Evolutionary conservation across 2,888 invertebrate species (phyloP).

Genomic region (Leptinotarsa rubiginosa): DNA sequence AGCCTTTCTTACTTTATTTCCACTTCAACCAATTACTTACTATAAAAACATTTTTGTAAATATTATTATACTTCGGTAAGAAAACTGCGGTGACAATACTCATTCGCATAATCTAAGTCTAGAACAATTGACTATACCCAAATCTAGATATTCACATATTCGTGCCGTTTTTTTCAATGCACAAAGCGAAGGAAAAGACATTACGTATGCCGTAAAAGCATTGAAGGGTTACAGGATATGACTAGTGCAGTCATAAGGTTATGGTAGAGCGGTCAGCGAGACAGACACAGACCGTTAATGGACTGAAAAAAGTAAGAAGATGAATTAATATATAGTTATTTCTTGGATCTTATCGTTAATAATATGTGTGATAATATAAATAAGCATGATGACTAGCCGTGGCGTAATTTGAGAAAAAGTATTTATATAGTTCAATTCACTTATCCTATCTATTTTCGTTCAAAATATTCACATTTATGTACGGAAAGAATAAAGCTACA

Average conservation of each 20-base stretch:
- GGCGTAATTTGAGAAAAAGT: neutral
- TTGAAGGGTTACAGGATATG: conserved; percentile 65
- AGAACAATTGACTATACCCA: conserved; percentile 17
- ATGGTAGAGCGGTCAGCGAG: conserved; percentile 58
- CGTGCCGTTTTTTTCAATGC: conserved; percentile 18
- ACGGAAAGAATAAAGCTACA: too few relatives aligned
- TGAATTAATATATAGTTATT: conserved; percentile 45
- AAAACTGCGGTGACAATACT: too few relatives aligned
- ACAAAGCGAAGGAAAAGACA: conserved; percentile 36
- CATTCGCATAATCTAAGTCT: neutral
- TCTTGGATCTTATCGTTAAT: conserved; percentile 25
- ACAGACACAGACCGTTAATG: conserved; percentile 58
- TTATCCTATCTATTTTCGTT: too few relatives aligned
- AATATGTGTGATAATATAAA: conserved; percentile 14
- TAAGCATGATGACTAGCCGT: neutral
- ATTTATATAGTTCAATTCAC: neutral
- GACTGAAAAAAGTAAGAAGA: conserved; percentile 53
- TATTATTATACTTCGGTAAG: too few relatives aligned
- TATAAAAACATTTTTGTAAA: too few relatives aligned
- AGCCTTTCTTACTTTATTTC: too few relatives aligned
- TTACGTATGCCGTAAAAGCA: conserved; percentile 53
- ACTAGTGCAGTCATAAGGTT: conserved; percentile 63
- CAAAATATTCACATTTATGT: too few relatives aligned
- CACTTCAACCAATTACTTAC: too few relatives aligned
- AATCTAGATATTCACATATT: neutral